These are phyloP conservation scores for Psephotus haematonotus DNA, from an alignment of 2,113 vertebrate species.

Conservation along the genomic window DNA sequence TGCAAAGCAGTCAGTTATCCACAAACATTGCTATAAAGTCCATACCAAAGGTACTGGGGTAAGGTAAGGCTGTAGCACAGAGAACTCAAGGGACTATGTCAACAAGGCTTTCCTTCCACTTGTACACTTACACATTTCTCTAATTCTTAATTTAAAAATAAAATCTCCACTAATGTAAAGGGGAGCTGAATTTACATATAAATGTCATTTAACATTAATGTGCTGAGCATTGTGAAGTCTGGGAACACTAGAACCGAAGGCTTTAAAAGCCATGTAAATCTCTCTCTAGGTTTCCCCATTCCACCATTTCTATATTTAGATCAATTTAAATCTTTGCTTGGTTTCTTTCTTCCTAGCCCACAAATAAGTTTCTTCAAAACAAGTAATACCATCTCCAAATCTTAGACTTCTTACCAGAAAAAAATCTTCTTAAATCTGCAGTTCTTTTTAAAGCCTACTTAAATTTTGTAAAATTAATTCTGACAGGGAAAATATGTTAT, in stretches of 20 bases:
- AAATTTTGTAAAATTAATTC: background rate
- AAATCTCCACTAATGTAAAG: background rate
- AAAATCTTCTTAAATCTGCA: background rate
- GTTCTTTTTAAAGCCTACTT: background rate
- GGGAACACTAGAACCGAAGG: background rate
- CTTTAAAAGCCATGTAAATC: background rate
- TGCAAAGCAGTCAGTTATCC: background rate
- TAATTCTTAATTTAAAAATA: background rate
- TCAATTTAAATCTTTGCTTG: background rate
- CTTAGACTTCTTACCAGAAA: background rate
- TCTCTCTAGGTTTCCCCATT: background rate
- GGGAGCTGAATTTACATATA: background rate
- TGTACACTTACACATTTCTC: background rate
- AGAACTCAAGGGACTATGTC: background rate
- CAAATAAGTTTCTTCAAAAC: background rate
- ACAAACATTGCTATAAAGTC: no score
- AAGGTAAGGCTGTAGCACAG: background rate
- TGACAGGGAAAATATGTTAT: background rate
- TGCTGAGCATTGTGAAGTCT: background rate
- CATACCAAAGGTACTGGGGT: background rate
- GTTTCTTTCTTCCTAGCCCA: background rate
- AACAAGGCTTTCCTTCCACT: background rate
- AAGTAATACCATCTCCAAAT: background rate
- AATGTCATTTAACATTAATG: fast-evolving
- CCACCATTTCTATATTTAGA: background rate